Evolutionary conservation across 2,888 invertebrate species (phyloP).

Genomic region (Pristionchus entomophagus): DNA sequence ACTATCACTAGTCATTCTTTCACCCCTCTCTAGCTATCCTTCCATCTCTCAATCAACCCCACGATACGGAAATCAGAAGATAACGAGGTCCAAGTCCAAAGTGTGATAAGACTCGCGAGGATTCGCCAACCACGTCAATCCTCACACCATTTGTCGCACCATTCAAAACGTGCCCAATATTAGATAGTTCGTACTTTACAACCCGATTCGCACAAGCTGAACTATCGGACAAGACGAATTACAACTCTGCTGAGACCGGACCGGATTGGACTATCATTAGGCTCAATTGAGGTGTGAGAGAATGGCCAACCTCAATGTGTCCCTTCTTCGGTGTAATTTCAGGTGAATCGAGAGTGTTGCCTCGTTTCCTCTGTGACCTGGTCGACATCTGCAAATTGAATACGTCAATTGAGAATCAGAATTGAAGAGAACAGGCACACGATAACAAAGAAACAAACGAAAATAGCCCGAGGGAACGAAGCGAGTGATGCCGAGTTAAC

Average conservation of each 20-base stretch:
- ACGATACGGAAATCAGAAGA: neutral
- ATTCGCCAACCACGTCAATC: constrained; percentile 22
- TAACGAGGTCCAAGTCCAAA: constrained; percentile 38
- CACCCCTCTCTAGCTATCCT: neutral
- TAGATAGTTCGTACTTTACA: constrained; percentile 9
- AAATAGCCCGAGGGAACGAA: constrained; percentile 2
- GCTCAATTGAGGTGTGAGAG: neutral
- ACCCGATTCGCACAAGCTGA: neutral
- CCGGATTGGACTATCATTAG: neutral
- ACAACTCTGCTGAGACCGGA: neutral
- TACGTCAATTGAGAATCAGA: neutral
- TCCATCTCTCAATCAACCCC: constrained; percentile 26
- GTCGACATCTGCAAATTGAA: constrained; percentile 18
- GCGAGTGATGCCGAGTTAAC: neutral
- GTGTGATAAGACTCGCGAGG: constrained; percentile 33
- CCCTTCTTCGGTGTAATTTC: constrained; percentile 38
- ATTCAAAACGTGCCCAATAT: constrained; percentile 35
- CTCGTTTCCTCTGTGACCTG: constrained; percentile 35
- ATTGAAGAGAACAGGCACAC: neutral
- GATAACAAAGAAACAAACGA: constrained; percentile 1
- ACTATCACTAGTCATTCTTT: constrained; percentile 40
- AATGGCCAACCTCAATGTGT: constrained; percentile 13
- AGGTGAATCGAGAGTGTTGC: neutral
- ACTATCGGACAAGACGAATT: constrained; percentile 8
- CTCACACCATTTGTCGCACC: constrained; percentile 16